Conservation (phyloP, 2,888 invertebrate species). For the Cordilura impudica region DNA sequence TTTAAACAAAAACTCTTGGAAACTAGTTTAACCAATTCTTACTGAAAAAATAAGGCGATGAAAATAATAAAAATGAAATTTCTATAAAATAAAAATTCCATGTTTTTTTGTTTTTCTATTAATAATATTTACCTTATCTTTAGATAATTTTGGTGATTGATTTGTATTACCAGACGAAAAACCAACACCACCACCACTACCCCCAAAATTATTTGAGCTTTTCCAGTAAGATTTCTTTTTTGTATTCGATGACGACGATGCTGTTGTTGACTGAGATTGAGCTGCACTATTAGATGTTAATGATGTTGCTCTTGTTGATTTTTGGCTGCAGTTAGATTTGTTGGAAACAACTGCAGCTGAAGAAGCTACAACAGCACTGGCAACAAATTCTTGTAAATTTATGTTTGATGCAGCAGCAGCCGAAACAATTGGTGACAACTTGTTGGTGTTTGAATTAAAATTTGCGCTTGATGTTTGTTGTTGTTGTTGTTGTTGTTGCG, state of each 20-base stretch:
- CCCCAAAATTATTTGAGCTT: constrained; percentile 21
- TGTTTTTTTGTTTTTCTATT: too few species aligned
- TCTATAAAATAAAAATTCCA: not conserved
- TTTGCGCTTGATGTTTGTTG: constrained; percentile 11
- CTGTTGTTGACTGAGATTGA: constrained; percentile 5
- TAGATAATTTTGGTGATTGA: constrained; percentile 13
- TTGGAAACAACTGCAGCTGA: not conserved
- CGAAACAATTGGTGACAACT: not conserved
- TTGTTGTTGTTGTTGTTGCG: constrained; percentile 1
- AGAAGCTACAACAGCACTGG: constrained; percentile 19
- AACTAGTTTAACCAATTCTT: too few species aligned
- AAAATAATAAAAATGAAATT: not conserved
- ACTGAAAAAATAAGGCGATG: too few species aligned
- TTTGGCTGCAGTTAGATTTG: constrained; percentile 30
- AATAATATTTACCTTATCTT: constrained; percentile 34
- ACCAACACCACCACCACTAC: not conserved
- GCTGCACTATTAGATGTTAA: constrained; percentile 10
- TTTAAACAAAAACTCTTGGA: too few species aligned
- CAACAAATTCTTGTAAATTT: constrained; percentile 35
- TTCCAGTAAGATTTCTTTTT: constrained; percentile 50
- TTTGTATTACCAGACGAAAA: not conserved
- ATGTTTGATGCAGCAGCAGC: constrained; percentile 14
- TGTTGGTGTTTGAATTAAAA: constrained; percentile 11
- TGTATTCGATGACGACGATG: constrained; percentile 19
- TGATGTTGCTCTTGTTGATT: not conserved